Conservation (phyloP, 2,888 invertebrate species). For the Andrena fulva region DNA sequence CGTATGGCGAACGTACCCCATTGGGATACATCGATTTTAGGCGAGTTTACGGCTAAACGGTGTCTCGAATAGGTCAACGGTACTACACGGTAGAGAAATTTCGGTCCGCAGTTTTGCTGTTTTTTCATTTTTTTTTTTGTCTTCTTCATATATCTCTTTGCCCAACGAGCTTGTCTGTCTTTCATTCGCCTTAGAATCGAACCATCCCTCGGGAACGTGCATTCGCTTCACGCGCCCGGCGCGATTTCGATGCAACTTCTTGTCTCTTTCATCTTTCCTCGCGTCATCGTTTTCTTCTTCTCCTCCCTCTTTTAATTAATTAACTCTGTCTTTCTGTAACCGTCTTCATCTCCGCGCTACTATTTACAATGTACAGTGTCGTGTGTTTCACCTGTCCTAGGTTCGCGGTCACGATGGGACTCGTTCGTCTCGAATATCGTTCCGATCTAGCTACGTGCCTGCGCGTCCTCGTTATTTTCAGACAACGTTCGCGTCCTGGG, state of each 20-base stretch:
- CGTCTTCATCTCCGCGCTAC: slow-evolving; percentile 78
- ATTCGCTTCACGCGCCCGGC: slow-evolving; percentile 64
- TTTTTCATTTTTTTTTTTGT: too few species aligned
- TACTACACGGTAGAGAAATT: not conserved
- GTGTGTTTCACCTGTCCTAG: slow-evolving; percentile 79
- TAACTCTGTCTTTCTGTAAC: slow-evolving; percentile 79
- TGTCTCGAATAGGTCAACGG: not conserved
- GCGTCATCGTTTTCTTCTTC: slow-evolving; percentile 45
- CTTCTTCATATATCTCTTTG: not conserved
- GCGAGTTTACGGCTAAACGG: not conserved
- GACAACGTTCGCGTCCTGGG: not conserved
- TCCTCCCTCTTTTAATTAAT: slow-evolving; percentile 69
- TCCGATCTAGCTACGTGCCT: slow-evolving; percentile 30
- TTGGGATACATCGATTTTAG: slow-evolving; percentile 31
- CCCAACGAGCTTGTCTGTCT: not conserved
- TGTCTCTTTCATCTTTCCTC: slow-evolving; percentile 19
- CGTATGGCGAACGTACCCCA: slow-evolving; percentile 59
- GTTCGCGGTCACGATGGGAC: slow-evolving; percentile 62
- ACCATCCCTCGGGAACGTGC: slow-evolving; percentile 36
- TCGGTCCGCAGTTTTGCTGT: not conserved
- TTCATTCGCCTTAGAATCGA: slow-evolving; percentile 29
- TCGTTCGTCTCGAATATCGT: slow-evolving; percentile 49
- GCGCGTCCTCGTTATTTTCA: slow-evolving; percentile 31
- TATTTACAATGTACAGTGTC: slow-evolving; percentile 84
- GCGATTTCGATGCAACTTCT: slow-evolving; percentile 75